Base-by-base conservation (phyloP, 2,113 vertebrate species). In the Chauna torquata region DNA sequence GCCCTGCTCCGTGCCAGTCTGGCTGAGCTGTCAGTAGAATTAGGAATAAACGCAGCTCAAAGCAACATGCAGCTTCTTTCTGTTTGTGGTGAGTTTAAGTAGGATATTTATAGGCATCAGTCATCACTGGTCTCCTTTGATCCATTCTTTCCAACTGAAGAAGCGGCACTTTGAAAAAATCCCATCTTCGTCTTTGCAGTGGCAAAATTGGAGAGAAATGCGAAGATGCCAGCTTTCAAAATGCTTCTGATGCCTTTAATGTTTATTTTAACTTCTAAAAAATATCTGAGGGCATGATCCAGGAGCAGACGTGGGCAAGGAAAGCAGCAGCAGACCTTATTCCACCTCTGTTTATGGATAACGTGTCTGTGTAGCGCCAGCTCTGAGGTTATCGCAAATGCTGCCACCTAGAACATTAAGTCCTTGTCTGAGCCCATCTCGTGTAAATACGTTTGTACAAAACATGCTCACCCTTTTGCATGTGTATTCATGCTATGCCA, bases 81-180 rank as follows among this genome's bases (percentile, higher is more conserved):
- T 90, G 89, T 90, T 87, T 86, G 62, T 94, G 96, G 93, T 74
- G 79, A 55, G 47, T 92, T 82, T 76, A 80, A 77, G 66, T 23
- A 19, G 82, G 93, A 64, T 90, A 79, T 92, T 80, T 82, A 28
- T 70, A 96, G 89, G 79, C 84, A 82, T n/a, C 74, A 79, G 91
- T 54, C 79, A 65, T 74, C 65, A 97, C 72, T n/a, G 36, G 83
- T 86, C 86, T 90, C 65, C 96, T 97, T 86, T 91, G 86, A 92
- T 85, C 90, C 80, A 57, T 92, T 96, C 96, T 92, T 81, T 78
- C 82, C 47, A 62, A 87, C 74, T 52, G 68, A 82, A 87, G 80
- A 84, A 81, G 47, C 14, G 42, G 36, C 40, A 45, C 16, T 91
- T 79, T 90, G 78, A 78, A 82, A 93, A 18, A n/a, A 1, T 13